Base-by-base conservation (phyloP, 2,797 vertebrate species). In the Xiphorhynchus erythropygius region DNA sequence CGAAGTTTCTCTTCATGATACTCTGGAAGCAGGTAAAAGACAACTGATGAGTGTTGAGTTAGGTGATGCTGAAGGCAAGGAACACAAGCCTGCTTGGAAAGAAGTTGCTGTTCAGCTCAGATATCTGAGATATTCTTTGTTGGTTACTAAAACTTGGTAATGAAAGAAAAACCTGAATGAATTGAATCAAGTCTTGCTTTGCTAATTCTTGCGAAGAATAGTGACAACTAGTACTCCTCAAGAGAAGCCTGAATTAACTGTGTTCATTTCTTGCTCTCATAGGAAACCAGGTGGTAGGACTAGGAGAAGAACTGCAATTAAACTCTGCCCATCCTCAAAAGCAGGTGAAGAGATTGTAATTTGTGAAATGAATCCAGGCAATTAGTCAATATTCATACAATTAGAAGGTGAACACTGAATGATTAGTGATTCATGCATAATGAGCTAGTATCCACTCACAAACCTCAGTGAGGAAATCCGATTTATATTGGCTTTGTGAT, bases 241-340 rank as follows among this genome's bases (percentile, higher is more conserved):
- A 19, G 22, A 75, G 59, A 75, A 86, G 39, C 39, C 33, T 59
- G 73, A 64, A 30, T 42, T 70, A 65, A 73, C 17, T 52, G 44
- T 24, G 11, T 28, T 79, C 5, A 12, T 46, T 77, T 77, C 42
- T 62, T 84, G 32, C 30, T 70, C 32, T 60, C 15, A 32, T 32
- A 81, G 39, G 49, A 88, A 78, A 46, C 19, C 35, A 49, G 22
- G 32, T 59, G 50, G 18, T 73, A 84, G 32, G 25, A 82, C 55
- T 68, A 64, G 37, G 42, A 37, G 52, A 90, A 93, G 32, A 86
- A 22, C 28, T 87, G 28, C 95, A 87, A 96, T 96, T 96, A 89
- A 92, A 70, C 88, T 89, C 88, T 86, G 85, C 84, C 88, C 56
- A 46, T 80, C 46, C 74, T 89, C 70, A 90, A 83, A 87, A 56